A percentile compares a stretch with the other conserved stretches of the same genome.
Evolutionary conservation across 64 coral and sea anemone species (phyloP).

Genomic region (Montipora sp.): DNA sequence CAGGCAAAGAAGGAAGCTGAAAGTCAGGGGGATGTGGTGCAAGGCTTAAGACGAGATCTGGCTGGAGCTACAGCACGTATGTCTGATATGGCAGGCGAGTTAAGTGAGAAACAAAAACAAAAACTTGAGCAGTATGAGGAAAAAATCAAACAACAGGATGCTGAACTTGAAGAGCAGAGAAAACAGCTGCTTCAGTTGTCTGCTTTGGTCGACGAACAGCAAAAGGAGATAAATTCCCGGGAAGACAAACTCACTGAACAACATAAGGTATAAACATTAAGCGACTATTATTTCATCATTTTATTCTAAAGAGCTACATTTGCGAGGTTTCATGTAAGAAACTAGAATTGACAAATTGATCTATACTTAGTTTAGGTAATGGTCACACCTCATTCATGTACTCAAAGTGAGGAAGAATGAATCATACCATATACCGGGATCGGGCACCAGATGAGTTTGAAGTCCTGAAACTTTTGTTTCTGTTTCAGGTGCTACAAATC

Average conservation of each 20-base stretch:
- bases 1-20: constrained; percentile 89
- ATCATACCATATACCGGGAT: too few relatives aligned
- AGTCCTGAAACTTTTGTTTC: too few relatives aligned
- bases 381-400: too few relatives aligned
- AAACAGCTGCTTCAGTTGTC: constrained; percentile 85
- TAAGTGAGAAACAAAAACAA: constrained; percentile 96
- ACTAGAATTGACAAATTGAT: too few relatives aligned
- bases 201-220: constrained; percentile 80
- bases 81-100: constrained; percentile 95
- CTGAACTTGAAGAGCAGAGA: constrained; percentile 79
- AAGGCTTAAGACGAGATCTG: constrained; percentile 83
- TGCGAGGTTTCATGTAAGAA: background rate
- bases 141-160: constrained; percentile 74
- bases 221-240: constrained; percentile 78
- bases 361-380: too few relatives aligned
- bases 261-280: background rate
- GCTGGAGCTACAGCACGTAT: constrained; percentile 91
- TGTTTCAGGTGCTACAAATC: too few relatives aligned
- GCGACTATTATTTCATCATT: background rate
- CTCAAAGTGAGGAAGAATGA: too few relatives aligned
- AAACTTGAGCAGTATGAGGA: constrained; percentile 92
- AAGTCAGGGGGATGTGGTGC: constrained; percentile 84
- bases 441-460: too few relatives aligned
- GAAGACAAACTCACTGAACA: constrained; percentile 68
- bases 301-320: background rate